Percentiles rank a stretch among this genome's conserved stretches.
Conservation (phyloP, 2,113 vertebrate species). For the Aythya baeri region DNA sequence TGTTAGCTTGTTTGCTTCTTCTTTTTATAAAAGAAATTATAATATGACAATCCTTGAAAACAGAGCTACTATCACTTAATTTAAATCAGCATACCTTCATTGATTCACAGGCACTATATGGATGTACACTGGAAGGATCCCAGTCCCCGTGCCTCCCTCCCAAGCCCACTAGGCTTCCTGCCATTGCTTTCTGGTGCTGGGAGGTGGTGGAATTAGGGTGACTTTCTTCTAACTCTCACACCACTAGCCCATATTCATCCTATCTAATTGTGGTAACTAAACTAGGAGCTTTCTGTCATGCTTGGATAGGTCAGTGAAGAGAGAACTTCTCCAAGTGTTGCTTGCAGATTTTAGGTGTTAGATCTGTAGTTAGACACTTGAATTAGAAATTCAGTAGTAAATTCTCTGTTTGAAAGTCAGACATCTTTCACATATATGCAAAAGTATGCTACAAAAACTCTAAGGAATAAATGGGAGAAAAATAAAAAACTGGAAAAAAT, state of each 20-base stretch:
- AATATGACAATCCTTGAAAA: not conserved
- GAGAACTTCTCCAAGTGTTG: not conserved
- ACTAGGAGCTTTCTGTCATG: not conserved
- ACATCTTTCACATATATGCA: not conserved
- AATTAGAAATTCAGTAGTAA: not conserved
- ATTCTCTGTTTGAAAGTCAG: not conserved
- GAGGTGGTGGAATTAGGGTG: not conserved
- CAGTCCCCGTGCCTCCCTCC: not conserved
- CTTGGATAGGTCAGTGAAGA: not conserved
- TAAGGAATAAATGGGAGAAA: not conserved
- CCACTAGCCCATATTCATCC: not conserved
- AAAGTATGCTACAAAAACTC: not conserved
- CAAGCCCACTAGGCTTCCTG: rapidly evolving
- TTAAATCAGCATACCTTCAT: not conserved
- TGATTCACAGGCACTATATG: not conserved
- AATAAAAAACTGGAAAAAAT: not conserved
- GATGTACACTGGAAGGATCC: rapidly evolving
- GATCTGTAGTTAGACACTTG: not conserved
- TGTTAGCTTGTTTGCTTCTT: not conserved
- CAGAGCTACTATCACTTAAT: not conserved
- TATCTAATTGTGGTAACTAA: not conserved
- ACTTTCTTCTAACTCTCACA: not conserved
- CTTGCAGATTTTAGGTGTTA: not conserved
- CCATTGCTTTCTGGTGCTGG: not conserved
- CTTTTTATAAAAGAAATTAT: not conserved